Evolutionary conservation across 2,797 vertebrate species (phyloP), one percentile per base, ranked within the genome.

Genomic region (Phoeniculus purpureus): DNA sequence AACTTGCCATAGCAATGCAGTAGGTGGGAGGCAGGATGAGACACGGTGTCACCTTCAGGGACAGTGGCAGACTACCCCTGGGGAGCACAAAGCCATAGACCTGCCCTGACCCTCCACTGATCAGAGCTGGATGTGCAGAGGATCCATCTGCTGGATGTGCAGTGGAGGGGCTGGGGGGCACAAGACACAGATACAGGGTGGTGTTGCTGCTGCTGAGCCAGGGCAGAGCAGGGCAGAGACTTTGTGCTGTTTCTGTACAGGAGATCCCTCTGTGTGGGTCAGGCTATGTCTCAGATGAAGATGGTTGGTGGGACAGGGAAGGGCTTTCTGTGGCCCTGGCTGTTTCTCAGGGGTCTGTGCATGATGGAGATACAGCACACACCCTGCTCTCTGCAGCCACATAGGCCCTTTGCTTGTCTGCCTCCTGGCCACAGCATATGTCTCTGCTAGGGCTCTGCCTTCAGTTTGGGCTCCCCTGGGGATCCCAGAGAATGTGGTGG

Each of bases 401-500:
- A 59, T 47, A 56, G 23, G 74, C 48, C 71, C 18, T 19, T 52
- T 71, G 40, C 58, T 77, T 50, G 34, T 40, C 29, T 85, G 15
- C n/a, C 61, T 80, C 32, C 32, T 48, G 72, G 61, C 32, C 26
- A 52, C 1, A 4, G 15, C 62, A 20, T 22, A 52, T 59, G n/a
- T 20, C 1, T 11, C 50, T 83, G 61, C n/a, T 0, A 0, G 29
- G 32, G 7, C 23, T 19, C 22, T n/a, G 50, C 50, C 12, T 59
- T 61, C 2, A 7, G 20, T 48, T 51, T 1, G 0, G 26, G n/a
- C n/a, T 76, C 12, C 55, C 50, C 68, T 66, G 50, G 45, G 29
- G 74, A 6, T 6, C 40, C 13, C 65, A 74, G 52, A 82, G 50
- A 81, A 81, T 40, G 51, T 73, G 19, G 12, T 50, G 55, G 47